phyloP scores from a whole-genome alignment of 2,888 invertebrate genomes.

The Harpalus rubripes region DNA sequence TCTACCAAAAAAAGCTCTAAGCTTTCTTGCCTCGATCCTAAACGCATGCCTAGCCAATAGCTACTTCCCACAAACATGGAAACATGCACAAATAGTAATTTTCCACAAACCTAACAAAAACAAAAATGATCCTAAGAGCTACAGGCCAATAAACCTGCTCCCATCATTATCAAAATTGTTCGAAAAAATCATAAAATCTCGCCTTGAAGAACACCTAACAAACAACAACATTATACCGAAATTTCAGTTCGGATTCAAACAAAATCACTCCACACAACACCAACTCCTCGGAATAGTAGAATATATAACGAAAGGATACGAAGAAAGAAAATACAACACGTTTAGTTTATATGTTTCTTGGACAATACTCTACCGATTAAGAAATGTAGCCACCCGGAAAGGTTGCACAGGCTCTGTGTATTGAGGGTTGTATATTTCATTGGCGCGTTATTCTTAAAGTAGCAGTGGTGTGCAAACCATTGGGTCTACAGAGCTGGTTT shows the following conservation, averaged over 20 bases:
- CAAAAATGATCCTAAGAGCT: not conserved
- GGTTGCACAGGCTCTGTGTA: too few relatives aligned
- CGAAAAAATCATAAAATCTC: conserved; percentile 1
- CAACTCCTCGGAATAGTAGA: not conserved
- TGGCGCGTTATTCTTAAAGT: too few relatives aligned
- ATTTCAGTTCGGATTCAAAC: conserved; percentile 5
- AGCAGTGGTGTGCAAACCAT: too few relatives aligned
- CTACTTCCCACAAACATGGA: not conserved
- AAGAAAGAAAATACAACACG: conserved; percentile 14
- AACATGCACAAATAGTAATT: conserved; percentile 6
- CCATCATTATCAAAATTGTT: conserved; percentile 9
- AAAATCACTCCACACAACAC: not conserved
- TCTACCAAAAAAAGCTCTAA: not conserved
- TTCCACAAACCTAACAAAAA: conserved; percentile 18
- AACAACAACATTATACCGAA: not conserved
- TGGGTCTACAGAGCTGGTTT: too few relatives aligned
- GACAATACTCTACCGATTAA: too few relatives aligned
- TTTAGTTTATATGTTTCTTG: too few relatives aligned
- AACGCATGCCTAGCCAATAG: not conserved
- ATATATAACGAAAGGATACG: conserved; percentile 2
- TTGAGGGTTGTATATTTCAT: too few relatives aligned
- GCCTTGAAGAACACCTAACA: not conserved
- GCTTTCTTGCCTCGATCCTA: not conserved
- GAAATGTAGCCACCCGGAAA: too few relatives aligned
- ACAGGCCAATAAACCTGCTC: not conserved